Conservation (phyloP, 2,113 vertebrate genomes). For the Mirza zaza region DNA sequence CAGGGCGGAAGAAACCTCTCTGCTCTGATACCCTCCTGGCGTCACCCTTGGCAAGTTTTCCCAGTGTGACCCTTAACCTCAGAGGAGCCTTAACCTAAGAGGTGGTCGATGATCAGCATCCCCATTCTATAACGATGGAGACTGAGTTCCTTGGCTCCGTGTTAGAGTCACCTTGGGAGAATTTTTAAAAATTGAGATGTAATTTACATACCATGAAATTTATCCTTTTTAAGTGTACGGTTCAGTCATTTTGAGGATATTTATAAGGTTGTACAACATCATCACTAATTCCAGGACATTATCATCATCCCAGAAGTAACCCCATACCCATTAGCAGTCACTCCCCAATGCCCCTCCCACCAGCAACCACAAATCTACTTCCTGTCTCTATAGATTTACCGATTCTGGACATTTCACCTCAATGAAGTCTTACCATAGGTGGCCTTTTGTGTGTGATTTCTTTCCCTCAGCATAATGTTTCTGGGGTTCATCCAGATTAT, state of each 20-base stretch:
- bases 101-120: accelerated
- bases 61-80: neutral
- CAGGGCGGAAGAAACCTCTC: neutral
- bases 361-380: neutral
- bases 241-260: neutral
- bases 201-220: neutral
- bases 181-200: neutral
- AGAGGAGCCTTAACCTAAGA: neutral
- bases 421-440: neutral
- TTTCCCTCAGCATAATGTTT: neutral
- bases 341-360: neutral
- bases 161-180: neutral
- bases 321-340: neutral
- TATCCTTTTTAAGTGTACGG: neutral
- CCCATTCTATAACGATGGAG: neutral
- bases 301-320: neutral
- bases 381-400: neutral
- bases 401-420: neutral
- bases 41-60: neutral
- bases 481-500: no score
- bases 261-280: neutral
- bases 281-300: neutral
- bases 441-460: neutral
- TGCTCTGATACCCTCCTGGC: neutral
- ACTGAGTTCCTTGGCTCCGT: neutral